Percentiles rank a stretch among this genome's conserved stretches.
phyloP scores from a whole-genome alignment of 2,888 invertebrate species.

The Sinopyrophorus schimmeli region DNA sequence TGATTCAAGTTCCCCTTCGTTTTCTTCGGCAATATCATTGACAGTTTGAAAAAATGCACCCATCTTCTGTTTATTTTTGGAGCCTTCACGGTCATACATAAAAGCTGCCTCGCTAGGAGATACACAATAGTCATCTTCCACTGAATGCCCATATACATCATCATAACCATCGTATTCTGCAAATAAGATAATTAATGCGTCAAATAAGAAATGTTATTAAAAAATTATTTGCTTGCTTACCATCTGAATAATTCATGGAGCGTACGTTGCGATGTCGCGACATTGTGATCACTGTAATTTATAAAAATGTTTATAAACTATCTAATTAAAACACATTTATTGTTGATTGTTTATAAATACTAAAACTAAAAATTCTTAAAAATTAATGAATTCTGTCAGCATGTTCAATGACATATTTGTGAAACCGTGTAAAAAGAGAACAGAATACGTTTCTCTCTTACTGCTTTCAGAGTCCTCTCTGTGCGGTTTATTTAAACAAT shows the following conservation, averaged over 20 bases:
- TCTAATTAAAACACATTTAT: not conserved
- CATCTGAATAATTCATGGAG: constrained; percentile 81
- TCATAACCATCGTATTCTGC: constrained; percentile 88
- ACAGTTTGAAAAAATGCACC: constrained; percentile 71
- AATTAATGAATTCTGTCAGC: too few relatives aligned
- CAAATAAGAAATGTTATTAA: constrained; percentile 8
- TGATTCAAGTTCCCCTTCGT: constrained; percentile 60
- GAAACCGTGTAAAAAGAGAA: too few relatives aligned
- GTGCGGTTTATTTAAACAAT: too few relatives aligned
- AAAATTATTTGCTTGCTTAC: constrained; percentile 53
- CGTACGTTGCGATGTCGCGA: constrained; percentile 85
- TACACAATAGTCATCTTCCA: constrained; percentile 89
- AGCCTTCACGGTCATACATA: constrained; percentile 75
- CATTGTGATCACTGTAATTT: constrained; percentile 60
- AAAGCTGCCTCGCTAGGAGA: constrained; percentile 87
- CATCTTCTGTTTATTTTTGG: constrained; percentile 67
- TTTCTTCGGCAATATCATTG: constrained; percentile 72
- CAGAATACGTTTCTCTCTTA: too few relatives aligned
- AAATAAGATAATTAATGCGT: constrained; percentile 36
- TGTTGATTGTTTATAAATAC: not conserved
- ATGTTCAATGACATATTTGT: too few relatives aligned
- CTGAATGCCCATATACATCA: constrained; percentile 90
- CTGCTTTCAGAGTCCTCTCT: too few relatives aligned
- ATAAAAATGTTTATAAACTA: constrained; percentile 1
- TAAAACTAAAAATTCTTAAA: too few relatives aligned